Evolutionary conservation across 2,888 invertebrate species (phyloP).

Genomic region (Lithosia quadra): DNA sequence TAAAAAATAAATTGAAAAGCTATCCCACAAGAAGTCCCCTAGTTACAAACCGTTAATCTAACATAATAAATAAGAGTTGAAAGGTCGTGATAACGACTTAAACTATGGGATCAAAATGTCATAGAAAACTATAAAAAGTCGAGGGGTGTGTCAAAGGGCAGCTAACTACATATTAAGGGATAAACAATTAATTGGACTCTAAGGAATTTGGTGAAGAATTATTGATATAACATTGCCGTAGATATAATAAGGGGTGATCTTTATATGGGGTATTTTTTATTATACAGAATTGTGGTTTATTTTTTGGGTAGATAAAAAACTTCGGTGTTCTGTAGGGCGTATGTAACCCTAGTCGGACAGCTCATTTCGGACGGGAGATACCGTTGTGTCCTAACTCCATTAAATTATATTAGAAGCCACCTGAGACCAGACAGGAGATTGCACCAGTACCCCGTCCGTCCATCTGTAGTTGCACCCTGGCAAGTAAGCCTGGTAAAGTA

Average conservation of each 20-base stretch:
- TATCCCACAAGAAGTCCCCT: conserved; percentile 32
- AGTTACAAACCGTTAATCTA: conserved; percentile 26
- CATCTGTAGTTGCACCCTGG: too few species aligned
- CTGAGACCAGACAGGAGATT: too few species aligned
- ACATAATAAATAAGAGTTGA: conserved; percentile 40
- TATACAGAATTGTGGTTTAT: too few species aligned
- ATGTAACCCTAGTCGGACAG: too few species aligned
- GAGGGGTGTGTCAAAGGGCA: conserved; percentile 21
- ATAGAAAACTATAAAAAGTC: conserved; percentile 31
- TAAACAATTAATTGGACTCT: not conserved
- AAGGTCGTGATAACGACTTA: conserved; percentile 44
- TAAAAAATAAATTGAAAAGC: conserved; percentile 29
- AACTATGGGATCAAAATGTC: conserved; percentile 38
- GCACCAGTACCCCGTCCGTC: too few species aligned
- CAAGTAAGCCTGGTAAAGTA: too few species aligned
- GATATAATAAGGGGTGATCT: not conserved
- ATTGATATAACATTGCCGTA: not conserved
- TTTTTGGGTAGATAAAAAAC: too few species aligned
- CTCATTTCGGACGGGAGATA: too few species aligned
- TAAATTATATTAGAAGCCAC: too few species aligned
- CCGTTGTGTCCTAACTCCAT: too few species aligned
- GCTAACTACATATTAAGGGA: not conserved
- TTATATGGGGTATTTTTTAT: not conserved
- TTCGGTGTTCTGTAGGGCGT: too few species aligned
- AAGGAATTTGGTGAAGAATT: conserved; percentile 8